phyloP scores from a whole-genome alignment of 2,113 vertebrate species.

The Nesogale talazaci region DNA sequence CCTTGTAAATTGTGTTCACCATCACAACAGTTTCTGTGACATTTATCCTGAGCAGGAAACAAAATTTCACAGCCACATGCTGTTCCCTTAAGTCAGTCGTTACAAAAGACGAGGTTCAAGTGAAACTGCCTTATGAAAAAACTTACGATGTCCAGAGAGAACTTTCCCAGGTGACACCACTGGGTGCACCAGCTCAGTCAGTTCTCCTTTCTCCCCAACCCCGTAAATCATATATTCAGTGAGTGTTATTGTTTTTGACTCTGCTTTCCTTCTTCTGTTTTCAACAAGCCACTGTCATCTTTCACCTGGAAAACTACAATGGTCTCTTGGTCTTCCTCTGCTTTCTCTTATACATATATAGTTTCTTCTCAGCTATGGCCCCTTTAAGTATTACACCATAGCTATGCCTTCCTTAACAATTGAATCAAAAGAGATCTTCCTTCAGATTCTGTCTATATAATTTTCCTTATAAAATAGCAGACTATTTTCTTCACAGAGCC shows the following conservation, averaged over 20 bases:
- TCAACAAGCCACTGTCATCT: not conserved
- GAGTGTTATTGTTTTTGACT: not conserved
- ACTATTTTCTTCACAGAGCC: not conserved
- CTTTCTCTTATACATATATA: not conserved
- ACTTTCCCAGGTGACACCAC: too few species aligned
- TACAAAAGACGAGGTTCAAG: too few species aligned
- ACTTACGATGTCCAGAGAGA: too few species aligned
- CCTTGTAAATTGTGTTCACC: too few species aligned
- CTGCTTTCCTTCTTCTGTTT: not conserved
- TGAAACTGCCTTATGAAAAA: too few species aligned
- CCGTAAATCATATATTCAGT: not conserved
- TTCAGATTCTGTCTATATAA: not conserved
- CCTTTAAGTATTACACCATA: not conserved
- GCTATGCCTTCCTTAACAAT: not conserved
- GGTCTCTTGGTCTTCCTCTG: not conserved
- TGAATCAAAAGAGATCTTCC: conserved; percentile 2
- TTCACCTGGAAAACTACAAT: not conserved
- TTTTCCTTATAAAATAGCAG: not conserved
- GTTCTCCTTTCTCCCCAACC: not conserved
- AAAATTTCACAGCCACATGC: too few species aligned
- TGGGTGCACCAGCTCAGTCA: too few species aligned
- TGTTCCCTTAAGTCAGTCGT: too few species aligned
- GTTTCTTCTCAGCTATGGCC: not conserved
- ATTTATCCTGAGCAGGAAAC: too few species aligned
- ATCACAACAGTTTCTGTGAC: too few species aligned